Conservation (phyloP, 2,888 invertebrate species). For the Acrocera orbiculus region DNA sequence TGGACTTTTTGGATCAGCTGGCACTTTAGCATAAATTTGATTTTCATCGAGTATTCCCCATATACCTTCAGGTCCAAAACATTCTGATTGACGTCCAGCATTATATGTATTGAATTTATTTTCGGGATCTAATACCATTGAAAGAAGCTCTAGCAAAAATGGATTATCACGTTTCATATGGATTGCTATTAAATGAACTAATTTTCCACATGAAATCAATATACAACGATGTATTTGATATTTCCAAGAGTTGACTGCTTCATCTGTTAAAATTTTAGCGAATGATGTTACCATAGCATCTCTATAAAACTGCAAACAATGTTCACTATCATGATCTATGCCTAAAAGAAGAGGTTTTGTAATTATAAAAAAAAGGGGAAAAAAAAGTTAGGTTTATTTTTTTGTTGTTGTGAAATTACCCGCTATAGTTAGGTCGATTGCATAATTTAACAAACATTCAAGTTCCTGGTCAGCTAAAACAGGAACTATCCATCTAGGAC, state of each 20-base stretch:
- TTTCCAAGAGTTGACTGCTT: constrained; percentile 96
- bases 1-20: constrained; percentile 64
- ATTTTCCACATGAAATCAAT: constrained; percentile 77
- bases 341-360: constrained; percentile 34
- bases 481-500: constrained; percentile 93
- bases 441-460: constrained; percentile 74
- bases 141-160: constrained; percentile 75
- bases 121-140: constrained; percentile 86
- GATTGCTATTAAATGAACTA: constrained; percentile 81
- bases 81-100: constrained; percentile 26
- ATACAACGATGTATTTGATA: constrained; percentile 92
- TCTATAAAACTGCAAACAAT: constrained; percentile 86
- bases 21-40: constrained; percentile 38
- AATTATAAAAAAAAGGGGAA: constrained; percentile 1
- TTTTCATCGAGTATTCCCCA: constrained; percentile 50
- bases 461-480: constrained; percentile 92
- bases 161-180: constrained; percentile 83
- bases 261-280: constrained; percentile 91
- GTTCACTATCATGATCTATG: constrained; percentile 71
- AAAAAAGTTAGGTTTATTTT: neutral
- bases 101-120: constrained; percentile 59
- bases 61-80: constrained; percentile 24
- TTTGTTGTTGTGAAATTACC: constrained; percentile 33
- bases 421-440: constrained; percentile 71
- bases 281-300: constrained; percentile 89